Conservation (phyloP, 2,113 vertebrate genomes). For the human (Homo sapiens) region GRCh38 chr21:25745501-25746000, state of each 20-base stretch:
- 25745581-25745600: not conserved
- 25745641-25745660: not conserved
- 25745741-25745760: slow-evolving; percentile 11
- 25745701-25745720: not conserved
- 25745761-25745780: not conserved
- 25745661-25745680: not conserved
- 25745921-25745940: not conserved
- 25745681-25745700: not conserved
- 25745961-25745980: not conserved
- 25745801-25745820: not conserved
- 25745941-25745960: not conserved
- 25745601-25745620: not conserved
- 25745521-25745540: slow-evolving; percentile 5
- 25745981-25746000: not conserved
- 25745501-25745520: slow-evolving; percentile 20
- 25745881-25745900: not conserved
- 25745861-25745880: not conserved
- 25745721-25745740: not conserved
- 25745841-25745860: not conserved
- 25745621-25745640: not conserved
- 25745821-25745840: not conserved
- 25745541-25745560: slow-evolving; percentile 38
- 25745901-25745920: not conserved
- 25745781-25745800: not conserved
- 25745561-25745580: not conserved